These are phyloP conservation scores for Vespertilio murinus DNA, from an alignment of 2,797 vertebrate genomes.

Conservation along the genomic window DNA sequence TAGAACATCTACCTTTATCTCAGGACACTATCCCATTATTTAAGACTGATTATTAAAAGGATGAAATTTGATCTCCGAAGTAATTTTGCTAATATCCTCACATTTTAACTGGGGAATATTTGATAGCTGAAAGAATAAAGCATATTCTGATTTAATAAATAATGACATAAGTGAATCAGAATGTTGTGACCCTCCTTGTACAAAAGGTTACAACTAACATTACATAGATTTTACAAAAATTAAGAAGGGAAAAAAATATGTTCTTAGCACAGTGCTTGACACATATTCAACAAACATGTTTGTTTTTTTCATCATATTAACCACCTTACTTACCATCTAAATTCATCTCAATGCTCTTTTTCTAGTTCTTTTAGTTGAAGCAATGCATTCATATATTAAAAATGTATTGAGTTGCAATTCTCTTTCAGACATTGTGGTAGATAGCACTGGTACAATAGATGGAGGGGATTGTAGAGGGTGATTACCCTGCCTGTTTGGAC, in stretches of 20 bases:
- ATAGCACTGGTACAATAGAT: not conserved
- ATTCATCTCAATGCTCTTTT: not conserved
- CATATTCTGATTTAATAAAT: constrained; percentile 27
- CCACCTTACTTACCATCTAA: not conserved
- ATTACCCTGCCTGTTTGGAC: not conserved
- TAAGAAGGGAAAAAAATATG: not conserved
- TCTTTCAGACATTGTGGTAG: not conserved
- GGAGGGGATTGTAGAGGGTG: not conserved
- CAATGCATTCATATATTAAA: not conserved
- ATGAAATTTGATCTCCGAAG: not conserved
- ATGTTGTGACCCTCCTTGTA: not conserved
- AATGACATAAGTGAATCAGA: not conserved
- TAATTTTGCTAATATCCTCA: not conserved
- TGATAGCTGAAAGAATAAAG: not conserved
- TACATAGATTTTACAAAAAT: not conserved
- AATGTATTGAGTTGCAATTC: not conserved
- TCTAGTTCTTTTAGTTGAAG: not conserved
- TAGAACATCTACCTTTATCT: not conserved
- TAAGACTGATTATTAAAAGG: not conserved
- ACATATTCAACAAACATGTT: not conserved
- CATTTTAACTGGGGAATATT: not conserved
- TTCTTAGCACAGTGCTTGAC: not conserved
- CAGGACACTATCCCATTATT: not conserved
- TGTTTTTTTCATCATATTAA: not conserved
- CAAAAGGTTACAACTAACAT: not conserved